Conservation (phyloP, 2,797 vertebrate genomes). For the Acanthurus tractus region DNA sequence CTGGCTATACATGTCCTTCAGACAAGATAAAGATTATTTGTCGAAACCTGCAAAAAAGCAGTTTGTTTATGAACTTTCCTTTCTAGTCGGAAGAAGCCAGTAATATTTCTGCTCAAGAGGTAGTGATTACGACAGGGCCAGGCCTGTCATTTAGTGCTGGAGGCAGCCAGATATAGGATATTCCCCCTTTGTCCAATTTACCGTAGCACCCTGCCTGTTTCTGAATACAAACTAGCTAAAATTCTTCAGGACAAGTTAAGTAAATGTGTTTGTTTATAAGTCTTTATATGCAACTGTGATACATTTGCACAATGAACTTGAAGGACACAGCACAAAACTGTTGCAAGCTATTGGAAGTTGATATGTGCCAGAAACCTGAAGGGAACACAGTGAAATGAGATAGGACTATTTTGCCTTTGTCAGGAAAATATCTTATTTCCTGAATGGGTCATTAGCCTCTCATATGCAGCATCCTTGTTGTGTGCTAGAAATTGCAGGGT, state of each 20-base stretch:
- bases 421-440: constrained; percentile 35
- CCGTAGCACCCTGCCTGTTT: constrained; percentile 39
- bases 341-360: background rate
- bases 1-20: constrained; percentile 1
- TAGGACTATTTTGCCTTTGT: constrained; percentile 24
- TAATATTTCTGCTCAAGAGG: constrained; percentile 60
- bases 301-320: constrained; percentile 10
- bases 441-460: constrained; percentile 10
- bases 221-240: constrained; percentile 11
- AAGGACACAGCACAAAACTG: background rate
- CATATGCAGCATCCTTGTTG: constrained; percentile 39
- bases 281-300: background rate
- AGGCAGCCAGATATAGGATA: constrained; percentile 61
- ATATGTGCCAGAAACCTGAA: constrained; percentile 19
- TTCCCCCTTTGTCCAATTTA: constrained; percentile 53
- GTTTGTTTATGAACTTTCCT: constrained; percentile 42
- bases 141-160: constrained; percentile 76
- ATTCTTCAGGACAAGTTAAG: constrained; percentile 16
- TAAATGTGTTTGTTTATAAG: no score
- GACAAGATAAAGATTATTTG: constrained; percentile 29
- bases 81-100: constrained; percentile 49
- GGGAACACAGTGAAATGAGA: constrained; percentile 13
- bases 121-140: constrained; percentile 71
- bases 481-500: constrained; percentile 25
- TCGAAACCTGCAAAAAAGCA: constrained; percentile 41